Evolutionary conservation across 2,113 vertebrate species (phyloP).

Genomic region (Tauraco erythrolophus): DNA sequence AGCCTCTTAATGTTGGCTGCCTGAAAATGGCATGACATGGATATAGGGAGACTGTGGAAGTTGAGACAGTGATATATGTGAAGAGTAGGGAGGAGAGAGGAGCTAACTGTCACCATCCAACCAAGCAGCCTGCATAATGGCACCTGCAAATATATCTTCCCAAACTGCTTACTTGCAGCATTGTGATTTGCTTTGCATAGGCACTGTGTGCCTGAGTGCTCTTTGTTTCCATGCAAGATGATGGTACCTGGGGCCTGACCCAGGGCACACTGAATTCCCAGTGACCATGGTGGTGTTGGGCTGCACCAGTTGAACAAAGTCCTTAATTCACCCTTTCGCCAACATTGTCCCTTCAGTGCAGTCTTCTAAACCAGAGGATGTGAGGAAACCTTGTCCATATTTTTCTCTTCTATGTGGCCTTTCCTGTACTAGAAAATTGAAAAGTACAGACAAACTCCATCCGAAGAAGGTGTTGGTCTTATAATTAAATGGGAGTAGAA

Average conservation of each 20-base stretch:
- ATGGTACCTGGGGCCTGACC: background rate
- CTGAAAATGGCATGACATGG: background rate
- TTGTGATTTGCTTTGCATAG: no score
- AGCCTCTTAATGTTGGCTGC: background rate
- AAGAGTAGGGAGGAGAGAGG: background rate
- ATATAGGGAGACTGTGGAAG: background rate
- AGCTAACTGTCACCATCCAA: background rate
- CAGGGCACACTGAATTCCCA: rapidly evolving
- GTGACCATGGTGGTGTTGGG: background rate
- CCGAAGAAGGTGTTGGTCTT: background rate
- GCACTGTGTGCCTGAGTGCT: background rate
- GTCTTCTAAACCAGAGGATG: background rate
- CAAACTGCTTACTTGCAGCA: background rate
- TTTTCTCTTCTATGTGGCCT: background rate
- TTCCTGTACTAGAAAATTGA: background rate
- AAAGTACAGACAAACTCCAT: background rate
- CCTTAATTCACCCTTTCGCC: background rate
- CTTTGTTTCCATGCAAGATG: rapidly evolving
- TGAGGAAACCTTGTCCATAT: background rate
- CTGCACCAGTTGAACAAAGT: background rate
- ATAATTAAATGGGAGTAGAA: background rate
- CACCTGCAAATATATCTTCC: background rate
- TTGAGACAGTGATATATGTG: background rate
- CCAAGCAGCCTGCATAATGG: background rate
- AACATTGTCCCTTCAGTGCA: background rate